Percentiles rank a stretch among this genome's conserved stretches.
phyloP scores from a whole-genome alignment of 2,888 invertebrate species.

The Griposia aprilina region DNA sequence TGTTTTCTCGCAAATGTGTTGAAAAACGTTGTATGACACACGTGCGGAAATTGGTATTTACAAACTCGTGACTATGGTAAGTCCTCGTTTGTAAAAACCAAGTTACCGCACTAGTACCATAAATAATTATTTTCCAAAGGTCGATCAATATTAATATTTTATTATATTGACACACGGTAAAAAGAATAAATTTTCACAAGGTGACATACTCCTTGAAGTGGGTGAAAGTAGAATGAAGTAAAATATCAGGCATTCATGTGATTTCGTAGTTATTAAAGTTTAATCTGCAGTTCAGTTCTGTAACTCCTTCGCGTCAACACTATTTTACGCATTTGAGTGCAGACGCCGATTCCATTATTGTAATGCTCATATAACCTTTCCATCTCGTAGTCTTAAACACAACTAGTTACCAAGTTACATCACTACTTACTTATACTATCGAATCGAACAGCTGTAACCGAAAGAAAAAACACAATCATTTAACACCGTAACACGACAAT shows the following conservation, averaged over 20 bases:
- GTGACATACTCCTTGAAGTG: neutral
- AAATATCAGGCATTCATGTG: neutral
- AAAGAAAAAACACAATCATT: slow-evolving; percentile 47
- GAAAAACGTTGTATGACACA: no score
- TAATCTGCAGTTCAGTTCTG: neutral
- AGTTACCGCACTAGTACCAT: no score
- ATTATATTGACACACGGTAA: neutral
- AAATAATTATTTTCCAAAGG: no score
- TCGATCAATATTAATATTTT: neutral
- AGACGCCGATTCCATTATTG: neutral
- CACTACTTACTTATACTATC: slow-evolving; percentile 4
- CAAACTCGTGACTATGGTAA: no score
- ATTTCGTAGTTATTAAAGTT: neutral
- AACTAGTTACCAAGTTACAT: slow-evolving; percentile 27
- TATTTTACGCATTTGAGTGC: no score
- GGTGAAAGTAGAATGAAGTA: neutral
- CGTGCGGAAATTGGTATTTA: no score
- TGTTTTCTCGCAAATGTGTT: no score
- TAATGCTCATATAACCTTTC: neutral
- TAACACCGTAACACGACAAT: slow-evolving; percentile 47
- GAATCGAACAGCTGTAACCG: slow-evolving; percentile 21
- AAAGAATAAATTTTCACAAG: neutral
- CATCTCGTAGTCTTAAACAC: neutral
- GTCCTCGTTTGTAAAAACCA: no score
- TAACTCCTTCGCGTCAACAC: no score